Conservation (phyloP, 1,140 invertebrate genomes). For the Polypedilum pembai region DNA sequence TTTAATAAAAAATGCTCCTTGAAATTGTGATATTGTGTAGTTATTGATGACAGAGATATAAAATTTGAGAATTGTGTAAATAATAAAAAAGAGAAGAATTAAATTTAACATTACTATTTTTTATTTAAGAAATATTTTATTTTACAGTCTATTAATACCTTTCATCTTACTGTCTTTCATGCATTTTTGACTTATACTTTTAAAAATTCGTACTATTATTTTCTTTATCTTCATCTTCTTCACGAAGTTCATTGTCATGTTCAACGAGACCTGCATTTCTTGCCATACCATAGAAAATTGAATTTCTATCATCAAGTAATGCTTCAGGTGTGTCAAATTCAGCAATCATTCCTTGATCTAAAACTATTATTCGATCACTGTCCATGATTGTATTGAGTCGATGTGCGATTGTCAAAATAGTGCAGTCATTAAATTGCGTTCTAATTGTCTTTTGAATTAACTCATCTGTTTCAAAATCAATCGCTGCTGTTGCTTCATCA, state of each 20-base stretch:
- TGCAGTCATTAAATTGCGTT: slow-evolving; percentile 46
- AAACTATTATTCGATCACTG: slow-evolving; percentile 60
- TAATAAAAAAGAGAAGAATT: background rate
- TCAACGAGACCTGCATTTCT: slow-evolving; percentile 16
- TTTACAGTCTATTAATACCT: background rate
- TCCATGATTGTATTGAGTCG: slow-evolving; percentile 51
- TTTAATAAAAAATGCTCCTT: background rate
- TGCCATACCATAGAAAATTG: slow-evolving; percentile 34
- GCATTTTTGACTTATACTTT: background rate
- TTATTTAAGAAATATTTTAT: no score
- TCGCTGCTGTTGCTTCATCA: slow-evolving; percentile 54
- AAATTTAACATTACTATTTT: no score
- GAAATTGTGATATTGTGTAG: slow-evolving; percentile 4
- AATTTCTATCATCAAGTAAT: slow-evolving; percentile 51
- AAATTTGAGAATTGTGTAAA: background rate
- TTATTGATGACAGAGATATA: background rate
- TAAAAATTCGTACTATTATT: background rate
- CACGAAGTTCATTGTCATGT: background rate
- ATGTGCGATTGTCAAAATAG: slow-evolving; percentile 60
- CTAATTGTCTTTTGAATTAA: slow-evolving; percentile 46
- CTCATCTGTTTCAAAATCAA: slow-evolving; percentile 49
- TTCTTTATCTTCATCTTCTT: background rate
- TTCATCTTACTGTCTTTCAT: no score
- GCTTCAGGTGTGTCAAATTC: slow-evolving; percentile 54
- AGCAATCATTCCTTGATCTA: slow-evolving; percentile 55